phyloP scores from a whole-genome alignment of 35 echinoderm and acorn worm species.

The Eucidaris tribuloides region DNA sequence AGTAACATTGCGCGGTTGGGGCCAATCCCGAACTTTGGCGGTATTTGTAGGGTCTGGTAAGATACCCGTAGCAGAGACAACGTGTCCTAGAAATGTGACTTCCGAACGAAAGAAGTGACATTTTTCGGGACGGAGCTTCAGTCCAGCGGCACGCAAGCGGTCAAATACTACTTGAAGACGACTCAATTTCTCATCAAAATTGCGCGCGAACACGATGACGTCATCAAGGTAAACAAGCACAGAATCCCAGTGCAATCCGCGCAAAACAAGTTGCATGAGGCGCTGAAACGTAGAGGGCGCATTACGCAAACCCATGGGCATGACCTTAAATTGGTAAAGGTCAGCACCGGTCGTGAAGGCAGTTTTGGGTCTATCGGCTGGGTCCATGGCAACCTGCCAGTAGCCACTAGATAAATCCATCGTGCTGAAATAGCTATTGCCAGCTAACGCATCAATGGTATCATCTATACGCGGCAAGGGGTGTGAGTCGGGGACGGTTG shows the following conservation, averaged over 20 bases:
- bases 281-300: constrained; percentile 32
- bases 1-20: background rate
- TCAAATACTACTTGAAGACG: background rate
- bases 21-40: constrained; percentile 34
- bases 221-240: constrained; percentile 19
- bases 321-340: constrained; percentile 17
- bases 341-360: constrained; percentile 31
- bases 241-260: background rate
- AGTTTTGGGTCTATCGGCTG: constrained; percentile 15
- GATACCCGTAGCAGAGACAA: constrained; percentile 26
- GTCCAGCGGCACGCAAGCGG: background rate
- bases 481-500: constrained; percentile 50
- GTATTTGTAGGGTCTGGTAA: constrained; percentile 28
- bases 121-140: constrained; percentile 22
- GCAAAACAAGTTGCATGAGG: constrained; percentile 1
- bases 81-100: constrained; percentile 57
- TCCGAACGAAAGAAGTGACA: constrained; percentile 6
- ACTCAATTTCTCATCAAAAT: background rate
- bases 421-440: constrained; percentile 48
- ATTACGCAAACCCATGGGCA: constrained; percentile 39
- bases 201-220: background rate
- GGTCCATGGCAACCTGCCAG: constrained; percentile 27
- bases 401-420: constrained; percentile 47
- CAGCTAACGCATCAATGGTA: constrained; percentile 49
- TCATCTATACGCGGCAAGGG: constrained; percentile 54